Evolutionary conservation across 1,140 invertebrate species (phyloP).

Genomic region (Lepidostoma basale): DNA sequence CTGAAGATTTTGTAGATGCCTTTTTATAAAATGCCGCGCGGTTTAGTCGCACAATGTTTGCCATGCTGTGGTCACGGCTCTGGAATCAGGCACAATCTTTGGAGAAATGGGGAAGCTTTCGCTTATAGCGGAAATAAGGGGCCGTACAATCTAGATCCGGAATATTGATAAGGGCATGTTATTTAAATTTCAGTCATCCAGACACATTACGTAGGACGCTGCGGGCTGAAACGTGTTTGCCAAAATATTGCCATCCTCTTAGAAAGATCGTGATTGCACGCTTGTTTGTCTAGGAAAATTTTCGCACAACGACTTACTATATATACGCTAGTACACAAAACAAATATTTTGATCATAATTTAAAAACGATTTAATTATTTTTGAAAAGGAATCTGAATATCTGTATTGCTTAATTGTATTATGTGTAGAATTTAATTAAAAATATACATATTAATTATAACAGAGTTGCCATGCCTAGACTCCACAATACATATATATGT

Average conservation of each 20-base stretch:
- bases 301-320: too few species aligned
- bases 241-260: slow-evolving; percentile 14
- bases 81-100: slow-evolving; percentile 26
- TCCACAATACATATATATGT: too few species aligned
- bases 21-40: slow-evolving; percentile 1
- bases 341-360: too few species aligned
- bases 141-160: slow-evolving; percentile 25
- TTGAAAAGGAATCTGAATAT: too few species aligned
- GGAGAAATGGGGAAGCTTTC: slow-evolving; percentile 20
- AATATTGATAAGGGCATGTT: slow-evolving; percentile 30
- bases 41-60: neutral
- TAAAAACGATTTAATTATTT: too few species aligned
- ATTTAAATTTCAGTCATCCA: slow-evolving; percentile 26
- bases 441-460: too few species aligned
- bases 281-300: neutral
- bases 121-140: slow-evolving; percentile 21
- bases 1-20: neutral
- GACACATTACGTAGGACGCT: slow-evolving; percentile 10
- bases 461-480: too few species aligned
- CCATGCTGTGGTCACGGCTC: neutral
- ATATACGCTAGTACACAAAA: too few species aligned
- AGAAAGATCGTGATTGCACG: neutral
- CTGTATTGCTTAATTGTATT: too few species aligned
- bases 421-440: too few species aligned
- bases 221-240: slow-evolving; percentile 5